Evolutionary conservation across 2,797 vertebrate genomes (phyloP).

Genomic region (Sebastes alutus): DNA sequence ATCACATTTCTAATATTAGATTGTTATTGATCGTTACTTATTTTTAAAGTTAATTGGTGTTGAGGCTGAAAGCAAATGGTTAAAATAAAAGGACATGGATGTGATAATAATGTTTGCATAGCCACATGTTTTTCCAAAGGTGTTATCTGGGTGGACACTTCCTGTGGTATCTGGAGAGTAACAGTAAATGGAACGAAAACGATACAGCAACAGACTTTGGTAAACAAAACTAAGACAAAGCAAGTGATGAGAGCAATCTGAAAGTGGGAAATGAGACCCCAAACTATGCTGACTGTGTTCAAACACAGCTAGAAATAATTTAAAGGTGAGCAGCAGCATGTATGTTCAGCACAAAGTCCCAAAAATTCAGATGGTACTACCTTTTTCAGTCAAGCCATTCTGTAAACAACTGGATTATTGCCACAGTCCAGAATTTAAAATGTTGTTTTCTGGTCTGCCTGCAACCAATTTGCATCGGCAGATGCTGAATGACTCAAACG

Average conservation of each 20-base stretch:
- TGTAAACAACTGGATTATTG: not conserved
- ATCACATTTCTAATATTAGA: not conserved
- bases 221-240: not conserved
- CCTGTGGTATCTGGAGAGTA: conserved; percentile 40
- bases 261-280: not conserved
- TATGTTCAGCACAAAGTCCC: not conserved
- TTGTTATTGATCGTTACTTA: not conserved
- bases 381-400: not conserved
- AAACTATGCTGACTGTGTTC: not conserved
- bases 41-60: not conserved
- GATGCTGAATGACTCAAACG: not conserved
- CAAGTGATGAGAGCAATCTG: not conserved
- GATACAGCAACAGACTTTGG: conserved; percentile 4
- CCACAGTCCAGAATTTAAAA: not conserved
- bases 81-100: not conserved
- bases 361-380: not conserved
- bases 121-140: conserved; percentile 11
- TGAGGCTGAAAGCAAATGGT: not conserved
- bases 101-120: conserved; percentile 34
- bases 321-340: not conserved
- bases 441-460: not conserved
- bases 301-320: not conserved
- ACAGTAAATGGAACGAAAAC: conserved; percentile 3
- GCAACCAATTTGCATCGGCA: not conserved
- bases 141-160: conserved; percentile 58